phyloP scores from a whole-genome alignment of 2,797 vertebrate species.

The Crenichthys baileyi region DNA sequence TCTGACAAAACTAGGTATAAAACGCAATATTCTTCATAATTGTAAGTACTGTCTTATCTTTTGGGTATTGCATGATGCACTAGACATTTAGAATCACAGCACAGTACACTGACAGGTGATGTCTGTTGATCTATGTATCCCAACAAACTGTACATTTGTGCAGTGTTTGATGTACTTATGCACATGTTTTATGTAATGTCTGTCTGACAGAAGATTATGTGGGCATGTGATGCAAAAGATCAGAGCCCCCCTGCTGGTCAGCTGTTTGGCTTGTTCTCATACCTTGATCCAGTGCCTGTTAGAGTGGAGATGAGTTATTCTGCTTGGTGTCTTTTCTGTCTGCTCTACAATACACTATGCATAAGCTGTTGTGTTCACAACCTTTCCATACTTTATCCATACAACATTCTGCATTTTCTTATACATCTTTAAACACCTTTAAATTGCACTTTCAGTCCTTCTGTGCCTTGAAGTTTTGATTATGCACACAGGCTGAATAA shows the following conservation, averaged over 20 bases:
- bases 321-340: slow-evolving; percentile 17
- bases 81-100: background rate
- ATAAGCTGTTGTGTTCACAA: slow-evolving; percentile 15
- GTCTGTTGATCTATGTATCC: background rate
- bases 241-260: slow-evolving; percentile 50
- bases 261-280: slow-evolving; percentile 31
- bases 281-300: slow-evolving; percentile 41
- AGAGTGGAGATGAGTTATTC: slow-evolving; percentile 23
- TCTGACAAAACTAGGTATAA: background rate
- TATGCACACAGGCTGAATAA: slow-evolving; percentile 25
- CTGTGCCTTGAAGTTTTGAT: slow-evolving; percentile 19
- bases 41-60: background rate
- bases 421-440: slow-evolving; percentile 8
- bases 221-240: slow-evolving; percentile 44
- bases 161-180: slow-evolving; percentile 20
- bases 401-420: slow-evolving; percentile 14
- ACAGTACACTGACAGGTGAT: background rate
- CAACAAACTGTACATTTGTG: background rate
- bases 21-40: background rate
- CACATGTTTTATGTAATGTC: slow-evolving; percentile 25
- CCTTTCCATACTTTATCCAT: slow-evolving; percentile 43
- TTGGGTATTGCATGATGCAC: background rate
- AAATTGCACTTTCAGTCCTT: slow-evolving; percentile 4
- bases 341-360: background rate
- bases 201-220: slow-evolving; percentile 26